phyloP scores from a whole-genome alignment of 2,797 vertebrate species.

The Catostomus latipinnis region DNA sequence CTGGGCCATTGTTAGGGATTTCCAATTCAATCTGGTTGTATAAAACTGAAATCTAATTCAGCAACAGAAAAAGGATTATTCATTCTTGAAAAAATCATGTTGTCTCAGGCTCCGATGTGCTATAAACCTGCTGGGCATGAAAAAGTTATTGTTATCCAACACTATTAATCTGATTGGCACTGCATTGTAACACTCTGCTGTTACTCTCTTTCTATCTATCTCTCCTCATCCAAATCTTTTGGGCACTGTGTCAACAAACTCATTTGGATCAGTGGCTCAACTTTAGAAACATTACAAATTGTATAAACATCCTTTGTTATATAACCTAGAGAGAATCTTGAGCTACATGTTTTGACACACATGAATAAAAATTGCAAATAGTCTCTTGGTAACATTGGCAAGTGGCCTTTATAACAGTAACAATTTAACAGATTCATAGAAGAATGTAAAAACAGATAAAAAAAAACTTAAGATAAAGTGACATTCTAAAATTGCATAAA shows the following conservation, averaged over 20 bases:
- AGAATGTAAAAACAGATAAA: background rate
- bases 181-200: constrained; percentile 33
- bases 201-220: background rate
- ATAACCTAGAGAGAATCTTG: background rate
- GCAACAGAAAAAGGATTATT: constrained; percentile 27
- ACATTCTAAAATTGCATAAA: background rate
- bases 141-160: constrained; percentile 34
- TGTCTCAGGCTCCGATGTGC: constrained; percentile 12
- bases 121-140: constrained; percentile 38
- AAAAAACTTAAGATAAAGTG: background rate
- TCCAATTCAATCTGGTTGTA: constrained; percentile 18
- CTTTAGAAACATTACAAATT: constrained; percentile 25
- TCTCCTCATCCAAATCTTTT: background rate
- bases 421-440: background rate
- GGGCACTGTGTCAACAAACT: background rate
- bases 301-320: background rate
- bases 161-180: constrained; percentile 56
- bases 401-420: constrained; percentile 1
- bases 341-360: constrained; percentile 27
- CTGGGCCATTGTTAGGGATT: constrained; percentile 15
- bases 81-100: constrained; percentile 49
- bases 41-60: constrained; percentile 24
- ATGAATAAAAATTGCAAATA: constrained; percentile 4
- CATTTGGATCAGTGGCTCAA: background rate
- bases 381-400: background rate